Conservation (phyloP, 2,888 invertebrate species). For the Spilosoma lubricipeda region DNA sequence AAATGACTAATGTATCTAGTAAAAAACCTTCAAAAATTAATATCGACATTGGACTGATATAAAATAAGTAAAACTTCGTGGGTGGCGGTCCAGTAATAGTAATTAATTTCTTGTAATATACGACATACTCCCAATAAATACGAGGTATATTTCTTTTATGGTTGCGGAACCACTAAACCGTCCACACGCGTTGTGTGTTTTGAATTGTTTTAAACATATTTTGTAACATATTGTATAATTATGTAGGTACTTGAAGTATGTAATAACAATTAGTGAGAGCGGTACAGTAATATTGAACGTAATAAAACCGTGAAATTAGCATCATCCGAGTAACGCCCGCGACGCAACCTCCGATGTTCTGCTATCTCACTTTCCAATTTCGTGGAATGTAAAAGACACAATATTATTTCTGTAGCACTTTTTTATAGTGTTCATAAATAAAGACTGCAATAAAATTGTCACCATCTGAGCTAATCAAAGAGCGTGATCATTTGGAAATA, state of each 20-base stretch:
- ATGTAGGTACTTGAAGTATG: constrained; percentile 45
- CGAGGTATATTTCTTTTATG: constrained; percentile 10
- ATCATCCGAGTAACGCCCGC: constrained; percentile 42
- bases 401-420: constrained; percentile 46
- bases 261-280: constrained; percentile 57
- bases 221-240: constrained; percentile 49
- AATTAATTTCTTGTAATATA: constrained; percentile 40
- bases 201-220: constrained; percentile 3
- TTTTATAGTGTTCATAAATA: constrained; percentile 57
- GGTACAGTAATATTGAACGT: constrained; percentile 42
- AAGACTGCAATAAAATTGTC: constrained; percentile 56
- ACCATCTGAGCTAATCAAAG: constrained; percentile 41
- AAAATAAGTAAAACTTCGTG: constrained; percentile 26
- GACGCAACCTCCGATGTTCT: constrained; percentile 32
- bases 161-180: constrained; percentile 20
- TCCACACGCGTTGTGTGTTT: constrained; percentile 6
- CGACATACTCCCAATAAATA: constrained; percentile 1
- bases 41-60: constrained; percentile 10
- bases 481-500: constrained; percentile 26
- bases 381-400: constrained; percentile 62
- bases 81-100: constrained; percentile 41
- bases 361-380: constrained; percentile 70
- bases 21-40: constrained; percentile 7
- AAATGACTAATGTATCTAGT: not conserved
- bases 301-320: constrained; percentile 63